Base-by-base conservation (phyloP, 2,113 vertebrate species). In the Syrrhaptes paradoxus region DNA sequence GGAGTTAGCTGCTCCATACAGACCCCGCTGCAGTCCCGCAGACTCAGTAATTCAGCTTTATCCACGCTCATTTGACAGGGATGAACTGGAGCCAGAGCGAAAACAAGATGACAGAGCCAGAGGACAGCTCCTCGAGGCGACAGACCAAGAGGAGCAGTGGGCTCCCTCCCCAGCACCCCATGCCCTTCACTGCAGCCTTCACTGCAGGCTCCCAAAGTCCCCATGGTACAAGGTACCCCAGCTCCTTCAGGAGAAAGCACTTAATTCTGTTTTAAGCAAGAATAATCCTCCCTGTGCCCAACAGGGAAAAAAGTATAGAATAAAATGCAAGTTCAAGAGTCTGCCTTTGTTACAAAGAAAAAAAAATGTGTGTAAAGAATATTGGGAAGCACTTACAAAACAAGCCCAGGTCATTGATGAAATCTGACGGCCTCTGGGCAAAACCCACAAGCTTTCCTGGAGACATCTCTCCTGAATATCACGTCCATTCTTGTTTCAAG, bases 81-180 rank as follows among this genome's bases (percentile, higher is more conserved):
- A 54, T 46, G 43, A 81, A 6, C 73, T 20, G 22, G 15, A 94
- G 61, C 43, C 0, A 0, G 36, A 71, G 14, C 22, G 34, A 43
- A 80, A 55, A 34, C 0, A 17, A 29, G 36, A 29, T 1, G 4
- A 46, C 62, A 73, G 28, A 91, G 31, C 15, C 66, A 25, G 24
- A 61, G 31, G 45, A n/a, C 0, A 2, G 22, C 9, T 59, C 7
- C 52, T 8, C 0, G 1, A 38, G 57, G 55, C 7, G 36, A 32
- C 32, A 67, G 43, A 22, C 14, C 38, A 7, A 21, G 31, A 48
- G 31, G 6, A 51, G 38, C 55, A 38, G 32, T 2, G 19, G 17
- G 57, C 4, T 68, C 11, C 6, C 22, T 54, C 31, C 26, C 24
- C 49, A 8, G n/a, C 4, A 65, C 17, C 28, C 38, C 19, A 13